Conservation (phyloP, 2,888 invertebrate genomes). For the Hirtodrosophila confusa region DNA sequence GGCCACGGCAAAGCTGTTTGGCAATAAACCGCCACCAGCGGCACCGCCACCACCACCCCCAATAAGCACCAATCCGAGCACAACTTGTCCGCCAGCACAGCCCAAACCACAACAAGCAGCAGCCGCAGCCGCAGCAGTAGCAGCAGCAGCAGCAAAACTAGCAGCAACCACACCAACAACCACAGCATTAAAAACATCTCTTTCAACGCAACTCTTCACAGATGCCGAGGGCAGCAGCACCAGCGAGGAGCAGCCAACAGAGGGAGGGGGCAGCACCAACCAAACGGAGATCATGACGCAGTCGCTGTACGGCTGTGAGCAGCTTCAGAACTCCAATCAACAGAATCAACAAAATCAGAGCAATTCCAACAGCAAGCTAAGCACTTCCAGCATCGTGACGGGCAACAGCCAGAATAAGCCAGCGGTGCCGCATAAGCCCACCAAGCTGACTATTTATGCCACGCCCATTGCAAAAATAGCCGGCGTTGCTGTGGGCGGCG, state of each 20-base stretch:
- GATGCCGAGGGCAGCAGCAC: constrained; percentile 60
- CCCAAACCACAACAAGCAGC: constrained; percentile 53
- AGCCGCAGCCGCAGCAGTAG: constrained; percentile 39
- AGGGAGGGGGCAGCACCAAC: background rate
- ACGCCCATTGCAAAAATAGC: constrained; percentile 87
- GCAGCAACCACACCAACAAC: constrained; percentile 37
- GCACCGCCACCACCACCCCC: constrained; percentile 83
- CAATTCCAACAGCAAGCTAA: constrained; percentile 51
- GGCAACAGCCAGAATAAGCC: constrained; percentile 86
- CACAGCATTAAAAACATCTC: constrained; percentile 76
- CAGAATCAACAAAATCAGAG: constrained; percentile 10
- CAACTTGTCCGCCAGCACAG: constrained; percentile 64
- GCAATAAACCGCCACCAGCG: constrained; percentile 81
- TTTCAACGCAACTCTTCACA: constrained; percentile 83
- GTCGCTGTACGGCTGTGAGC: constrained; percentile 66
- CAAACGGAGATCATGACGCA: constrained; percentile 70
- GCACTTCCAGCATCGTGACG: constrained; percentile 39
- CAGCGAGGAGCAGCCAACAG: constrained; percentile 27
- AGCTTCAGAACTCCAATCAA: constrained; percentile 16
- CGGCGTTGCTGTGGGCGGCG: constrained; percentile 50
- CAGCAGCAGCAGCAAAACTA: constrained; percentile 32
- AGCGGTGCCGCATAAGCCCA: constrained; percentile 89
- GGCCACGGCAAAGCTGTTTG: constrained; percentile 62
- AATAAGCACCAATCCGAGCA: constrained; percentile 61
- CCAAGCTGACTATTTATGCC: constrained; percentile 89